Evolutionary conservation across 2,888 invertebrate genomes (phyloP), one percentile per base, ranked within the genome.

Genomic region (Timandra comae): DNA sequence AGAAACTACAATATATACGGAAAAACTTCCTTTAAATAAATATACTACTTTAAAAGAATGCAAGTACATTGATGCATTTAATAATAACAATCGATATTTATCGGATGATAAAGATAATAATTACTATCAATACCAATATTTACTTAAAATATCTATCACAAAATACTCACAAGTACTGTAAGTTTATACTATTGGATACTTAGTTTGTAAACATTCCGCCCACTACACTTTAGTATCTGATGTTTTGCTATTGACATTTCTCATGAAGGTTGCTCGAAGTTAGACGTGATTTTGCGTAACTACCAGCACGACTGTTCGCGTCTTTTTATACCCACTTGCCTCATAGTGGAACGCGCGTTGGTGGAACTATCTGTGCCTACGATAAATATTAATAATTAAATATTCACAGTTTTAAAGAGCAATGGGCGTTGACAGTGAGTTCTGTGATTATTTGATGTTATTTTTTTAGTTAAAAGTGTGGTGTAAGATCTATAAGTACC

Each of bases 231-330:
- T 35, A 43, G 41, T 53, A 56, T 59, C 63, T 67, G 64, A 66
- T 65, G 71, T 64, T 63, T 60, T 61, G 71, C 70, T 81, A 80
- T 84, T 82, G 82, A 82, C 84, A 82, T 84, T 82, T 76, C 71
- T 64, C 63, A 63, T 66, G 80, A 84, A 82, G 82, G 82, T 72
- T 76, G 71, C 66, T 53, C 48, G 40, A 43, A 41, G 65, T 62
- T 47, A 59, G 76, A 80, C 79, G 80, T 80, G 80, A 76, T 81
- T 82, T 81, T 80, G 82, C 78, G 80, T 78, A 80, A 82, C 71
- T 19, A 69, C 64, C 52, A 54, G 50, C 56, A 53, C 52, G 59
- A 54, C 62, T 67, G 16, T 57, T 49, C 41, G 59, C 64, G 56
- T 56, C 64, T 73, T 76, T 74, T 76, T 73, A 64, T 69, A 57